These are phyloP conservation scores for Haliclona indistincta DNA, from an alignment of 37 sponge, comb jelly and placozoan genomes.

Conservation along the genomic window DNA sequence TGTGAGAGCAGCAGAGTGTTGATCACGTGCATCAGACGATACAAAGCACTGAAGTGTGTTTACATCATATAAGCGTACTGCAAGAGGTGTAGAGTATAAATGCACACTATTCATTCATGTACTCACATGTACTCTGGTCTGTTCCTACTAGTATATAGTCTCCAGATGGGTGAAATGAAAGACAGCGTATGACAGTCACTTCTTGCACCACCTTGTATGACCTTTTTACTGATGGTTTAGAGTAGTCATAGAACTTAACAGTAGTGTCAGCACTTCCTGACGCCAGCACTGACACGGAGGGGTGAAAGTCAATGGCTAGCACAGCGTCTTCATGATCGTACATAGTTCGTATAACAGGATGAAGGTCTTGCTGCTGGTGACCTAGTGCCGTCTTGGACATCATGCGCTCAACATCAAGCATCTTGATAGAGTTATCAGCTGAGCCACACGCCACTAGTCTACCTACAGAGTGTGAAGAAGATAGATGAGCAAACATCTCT, in stretches of 20 bases:
- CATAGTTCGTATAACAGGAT: slow-evolving; percentile 88
- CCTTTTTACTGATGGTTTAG: slow-evolving; percentile 84
- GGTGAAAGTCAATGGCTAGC: slow-evolving; percentile 87
- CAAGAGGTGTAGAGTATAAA: background rate
- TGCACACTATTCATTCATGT: background rate
- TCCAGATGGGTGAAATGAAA: slow-evolving; percentile 90
- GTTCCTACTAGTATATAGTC: slow-evolving; percentile 90
- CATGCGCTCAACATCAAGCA: slow-evolving; percentile 92
- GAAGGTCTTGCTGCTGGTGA: slow-evolving; percentile 70
- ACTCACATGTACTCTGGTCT: slow-evolving; percentile 77
- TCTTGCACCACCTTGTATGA: slow-evolving; percentile 73
- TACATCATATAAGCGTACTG: slow-evolving; percentile 89
- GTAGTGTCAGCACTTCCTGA: slow-evolving; percentile 88
- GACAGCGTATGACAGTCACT: slow-evolving; percentile 62
- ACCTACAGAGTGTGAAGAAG: slow-evolving; percentile 24
- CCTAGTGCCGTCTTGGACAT: slow-evolving; percentile 65
- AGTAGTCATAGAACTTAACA: slow-evolving; percentile 91
- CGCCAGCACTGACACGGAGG: slow-evolving; percentile 79
- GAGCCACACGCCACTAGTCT: slow-evolving; percentile 82
- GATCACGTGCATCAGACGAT: slow-evolving; percentile 86
- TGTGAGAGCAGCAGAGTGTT: slow-evolving; percentile 81
- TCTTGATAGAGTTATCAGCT: slow-evolving; percentile 77
- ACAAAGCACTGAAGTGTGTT: slow-evolving; percentile 91
- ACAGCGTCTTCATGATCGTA: slow-evolving; percentile 88
- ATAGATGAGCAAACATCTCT: background rate